Conservation (phyloP, 2,888 invertebrate species). For the Cheilosia variabilis region DNA sequence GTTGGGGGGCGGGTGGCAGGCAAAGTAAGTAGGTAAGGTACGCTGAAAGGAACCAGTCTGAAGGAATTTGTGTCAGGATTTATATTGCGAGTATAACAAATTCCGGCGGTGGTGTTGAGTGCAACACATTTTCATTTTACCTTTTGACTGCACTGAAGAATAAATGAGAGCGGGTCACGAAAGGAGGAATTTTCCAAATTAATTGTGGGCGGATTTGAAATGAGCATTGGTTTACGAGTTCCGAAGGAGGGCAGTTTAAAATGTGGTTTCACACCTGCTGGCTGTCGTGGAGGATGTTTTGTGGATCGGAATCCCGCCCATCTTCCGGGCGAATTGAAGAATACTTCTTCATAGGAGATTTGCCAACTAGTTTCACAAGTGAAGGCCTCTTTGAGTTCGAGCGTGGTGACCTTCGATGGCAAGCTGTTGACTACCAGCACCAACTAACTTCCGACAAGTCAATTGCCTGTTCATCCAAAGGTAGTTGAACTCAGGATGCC, state of each 20-base stretch:
- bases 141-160: not conserved
- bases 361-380: too few species aligned
- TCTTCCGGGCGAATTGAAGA: too few species aligned
- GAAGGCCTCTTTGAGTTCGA: too few species aligned
- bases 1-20: not conserved
- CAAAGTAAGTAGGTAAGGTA: not conserved
- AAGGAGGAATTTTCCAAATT: conserved; percentile 4
- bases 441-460: too few species aligned
- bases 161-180: conserved; percentile 18
- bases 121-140: conserved; percentile 45
- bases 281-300: too few species aligned
- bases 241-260: not conserved
- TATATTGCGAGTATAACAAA: conserved; percentile 49
- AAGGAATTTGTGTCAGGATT: conserved; percentile 51
- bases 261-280: too few species aligned
- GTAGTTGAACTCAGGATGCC: not conserved
- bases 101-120: conserved; percentile 56
- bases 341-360: too few species aligned
- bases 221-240: conserved; percentile 1
- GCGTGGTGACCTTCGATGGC: too few species aligned
- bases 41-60: conserved; percentile 15
- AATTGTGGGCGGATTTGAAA: not conserved
- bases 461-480: not conserved
- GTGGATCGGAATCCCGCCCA: too few species aligned
- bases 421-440: too few species aligned